phyloP scores from a whole-genome alignment of 2,113 vertebrate species.

The Ptilorrhoa leucosticta region DNA sequence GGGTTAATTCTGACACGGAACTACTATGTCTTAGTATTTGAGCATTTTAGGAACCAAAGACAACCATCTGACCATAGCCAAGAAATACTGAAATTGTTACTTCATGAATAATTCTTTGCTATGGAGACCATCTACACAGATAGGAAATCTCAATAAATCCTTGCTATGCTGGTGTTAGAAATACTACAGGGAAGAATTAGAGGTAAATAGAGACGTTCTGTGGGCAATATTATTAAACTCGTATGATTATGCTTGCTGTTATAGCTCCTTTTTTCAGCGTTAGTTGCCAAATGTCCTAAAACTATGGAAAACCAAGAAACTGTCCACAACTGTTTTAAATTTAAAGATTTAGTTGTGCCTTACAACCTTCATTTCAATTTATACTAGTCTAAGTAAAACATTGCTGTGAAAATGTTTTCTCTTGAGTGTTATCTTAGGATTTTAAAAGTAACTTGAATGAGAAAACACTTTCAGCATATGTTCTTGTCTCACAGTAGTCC shows the following conservation, averaged over 20 bases:
- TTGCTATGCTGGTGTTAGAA: conserved; percentile 52
- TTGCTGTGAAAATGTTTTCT: neutral
- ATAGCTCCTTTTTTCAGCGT: neutral
- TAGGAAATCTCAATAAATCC: conserved; percentile 65
- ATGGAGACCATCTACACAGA: conserved; percentile 73
- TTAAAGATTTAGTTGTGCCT: neutral
- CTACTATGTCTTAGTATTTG: conserved; percentile 13
- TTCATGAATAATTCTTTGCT: conserved; percentile 70
- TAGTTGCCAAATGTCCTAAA: neutral
- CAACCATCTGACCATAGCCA: neutral
- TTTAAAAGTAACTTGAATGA: neutral
- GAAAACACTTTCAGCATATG: neutral
- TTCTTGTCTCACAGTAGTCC: neutral
- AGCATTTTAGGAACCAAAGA: neutral
- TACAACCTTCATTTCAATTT: neutral
- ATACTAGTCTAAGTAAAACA: neutral
- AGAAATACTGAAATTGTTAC: conserved; percentile 68
- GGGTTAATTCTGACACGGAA: neutral
- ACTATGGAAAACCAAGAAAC: neutral
- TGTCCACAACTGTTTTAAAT: neutral
- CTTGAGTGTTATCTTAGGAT: neutral
- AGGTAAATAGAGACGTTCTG: neutral
- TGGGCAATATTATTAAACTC: neutral
- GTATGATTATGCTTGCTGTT: neutral
- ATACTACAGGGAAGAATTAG: neutral